Percentiles rank a stretch among this genome's conserved stretches.
phyloP scores from a whole-genome alignment of 2,888 invertebrate species.

The Limnephilus rhombicus region DNA sequence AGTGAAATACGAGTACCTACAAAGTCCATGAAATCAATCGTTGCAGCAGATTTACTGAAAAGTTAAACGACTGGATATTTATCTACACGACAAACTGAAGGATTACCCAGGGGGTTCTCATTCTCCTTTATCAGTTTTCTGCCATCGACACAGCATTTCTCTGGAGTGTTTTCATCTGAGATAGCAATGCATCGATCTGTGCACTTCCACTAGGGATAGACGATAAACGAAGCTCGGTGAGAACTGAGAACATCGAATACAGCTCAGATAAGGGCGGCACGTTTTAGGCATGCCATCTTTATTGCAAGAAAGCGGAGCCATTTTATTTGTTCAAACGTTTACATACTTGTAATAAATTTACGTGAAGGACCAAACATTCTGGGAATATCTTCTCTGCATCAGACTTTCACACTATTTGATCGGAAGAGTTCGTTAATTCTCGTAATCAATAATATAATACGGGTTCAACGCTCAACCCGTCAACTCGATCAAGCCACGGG shows the following conservation, averaged over 20 bases:
- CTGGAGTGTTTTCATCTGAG: neutral
- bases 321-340: neutral
- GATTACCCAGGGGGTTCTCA: neutral
- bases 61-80: neutral
- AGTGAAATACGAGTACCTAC: constrained; percentile 7
- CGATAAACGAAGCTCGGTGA: neutral
- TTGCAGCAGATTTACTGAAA: neutral
- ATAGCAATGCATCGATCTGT: neutral
- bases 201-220: neutral
- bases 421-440: neutral
- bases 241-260: neutral
- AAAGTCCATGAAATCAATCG: neutral
- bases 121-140: neutral
- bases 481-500: neutral
- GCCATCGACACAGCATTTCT: neutral
- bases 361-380: neutral
- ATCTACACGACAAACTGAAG: neutral
- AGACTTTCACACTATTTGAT: neutral
- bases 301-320: neutral
- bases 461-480: neutral
- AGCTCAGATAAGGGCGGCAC: neutral
- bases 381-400: neutral
- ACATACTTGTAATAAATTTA: neutral
- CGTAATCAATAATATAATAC: neutral
- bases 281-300: neutral